Evolutionary conservation across 2,113 vertebrate genomes (phyloP).

Genomic region (Himantopus leucocephalus): DNA sequence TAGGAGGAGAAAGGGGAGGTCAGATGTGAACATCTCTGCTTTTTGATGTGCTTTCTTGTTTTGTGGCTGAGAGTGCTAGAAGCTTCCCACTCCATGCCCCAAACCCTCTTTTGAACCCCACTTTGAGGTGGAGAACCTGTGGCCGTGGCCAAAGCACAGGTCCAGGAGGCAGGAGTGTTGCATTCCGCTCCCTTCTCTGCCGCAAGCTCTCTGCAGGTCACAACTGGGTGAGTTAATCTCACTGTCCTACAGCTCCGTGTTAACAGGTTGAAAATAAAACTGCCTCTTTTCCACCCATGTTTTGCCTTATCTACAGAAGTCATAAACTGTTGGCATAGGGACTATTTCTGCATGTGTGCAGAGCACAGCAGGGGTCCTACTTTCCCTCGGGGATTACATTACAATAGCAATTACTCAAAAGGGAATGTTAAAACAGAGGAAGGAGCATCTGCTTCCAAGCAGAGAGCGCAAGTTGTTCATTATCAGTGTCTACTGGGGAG

Average conservation of each 20-base stretch:
- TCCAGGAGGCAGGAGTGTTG: neutral
- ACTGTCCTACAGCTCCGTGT: neutral
- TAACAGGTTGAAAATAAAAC: neutral
- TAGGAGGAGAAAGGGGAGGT: neutral
- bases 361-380: neutral
- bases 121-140: neutral
- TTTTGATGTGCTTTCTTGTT: neutral
- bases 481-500: neutral
- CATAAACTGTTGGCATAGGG: neutral
- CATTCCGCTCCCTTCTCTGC: neutral
- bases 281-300: neutral
- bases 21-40: neutral
- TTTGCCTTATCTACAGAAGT: neutral
- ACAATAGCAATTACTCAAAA: neutral
- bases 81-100: neutral
- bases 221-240: neutral
- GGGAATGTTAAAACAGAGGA: neutral
- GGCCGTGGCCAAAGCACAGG: fast-evolving
- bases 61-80: neutral
- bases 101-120: neutral
- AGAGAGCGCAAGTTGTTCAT: neutral
- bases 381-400: neutral
- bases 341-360: neutral
- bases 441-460: neutral
- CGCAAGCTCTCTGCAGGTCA: neutral